Conservation (phyloP, 2,888 invertebrate genomes). For the Hemithea aestivaria region DNA sequence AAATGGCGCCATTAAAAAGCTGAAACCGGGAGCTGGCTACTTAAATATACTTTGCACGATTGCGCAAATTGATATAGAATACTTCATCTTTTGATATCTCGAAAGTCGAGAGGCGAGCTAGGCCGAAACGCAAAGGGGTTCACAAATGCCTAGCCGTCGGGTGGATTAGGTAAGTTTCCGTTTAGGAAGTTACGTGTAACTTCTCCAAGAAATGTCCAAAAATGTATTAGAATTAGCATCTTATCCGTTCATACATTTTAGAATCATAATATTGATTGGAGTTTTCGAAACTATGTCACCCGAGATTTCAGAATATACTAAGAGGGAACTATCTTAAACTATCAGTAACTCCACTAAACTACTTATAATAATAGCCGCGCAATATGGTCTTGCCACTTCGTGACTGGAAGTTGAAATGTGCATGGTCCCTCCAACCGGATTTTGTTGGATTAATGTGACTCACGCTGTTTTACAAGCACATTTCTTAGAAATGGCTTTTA, state of each 20-base stretch:
- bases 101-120: slow-evolving; percentile 26
- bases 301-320: slow-evolving; percentile 12
- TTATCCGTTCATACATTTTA: too few relatives aligned
- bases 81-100: slow-evolving; percentile 62
- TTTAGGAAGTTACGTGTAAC: slow-evolving; percentile 1
- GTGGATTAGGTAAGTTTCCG: slow-evolving; percentile 12
- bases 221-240: too few relatives aligned
- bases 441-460: slow-evolving; percentile 4
- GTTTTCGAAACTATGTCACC: too few relatives aligned
- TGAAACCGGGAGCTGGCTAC: slow-evolving; percentile 57
- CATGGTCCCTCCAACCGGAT: slow-evolving; percentile 13
- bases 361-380: too few relatives aligned
- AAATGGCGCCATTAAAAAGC: slow-evolving; percentile 70
- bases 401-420: slow-evolving; percentile 26
- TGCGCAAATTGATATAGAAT: slow-evolving; percentile 75
- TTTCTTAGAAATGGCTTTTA: slow-evolving; percentile 1
- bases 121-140: slow-evolving; percentile 31
- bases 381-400: slow-evolving; percentile 20
- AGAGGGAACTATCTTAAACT: too few relatives aligned
- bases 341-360: too few relatives aligned
- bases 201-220: too few relatives aligned
- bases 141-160: slow-evolving; percentile 19
- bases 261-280: too few relatives aligned
- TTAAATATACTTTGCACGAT: slow-evolving; percentile 72
- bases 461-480: slow-evolving; percentile 2